Conservation (phyloP, 2,797 vertebrate species). For the Catostomus latipinnis region DNA sequence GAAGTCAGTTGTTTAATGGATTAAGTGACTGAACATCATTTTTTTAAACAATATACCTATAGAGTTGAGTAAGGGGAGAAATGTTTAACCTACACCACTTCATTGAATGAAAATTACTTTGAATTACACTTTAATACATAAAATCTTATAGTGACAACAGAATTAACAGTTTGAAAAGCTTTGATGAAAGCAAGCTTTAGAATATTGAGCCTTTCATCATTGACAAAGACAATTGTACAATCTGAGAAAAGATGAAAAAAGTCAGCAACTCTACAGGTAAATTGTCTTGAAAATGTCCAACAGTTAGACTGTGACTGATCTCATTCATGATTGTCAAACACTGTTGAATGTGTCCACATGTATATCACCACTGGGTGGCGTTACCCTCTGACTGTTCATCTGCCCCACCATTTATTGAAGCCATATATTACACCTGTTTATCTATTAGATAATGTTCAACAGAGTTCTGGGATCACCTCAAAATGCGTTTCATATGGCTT, state of each 20-base stretch:
- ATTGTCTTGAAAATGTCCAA: slow-evolving; percentile 54
- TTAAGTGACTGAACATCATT: slow-evolving; percentile 34
- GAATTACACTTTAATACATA: neutral
- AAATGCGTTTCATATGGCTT: neutral
- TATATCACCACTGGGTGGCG: slow-evolving; percentile 3
- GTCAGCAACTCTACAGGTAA: slow-evolving; percentile 70
- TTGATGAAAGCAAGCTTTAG: no score
- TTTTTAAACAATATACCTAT: slow-evolving; percentile 66
- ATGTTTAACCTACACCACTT: neutral
- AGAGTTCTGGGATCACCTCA: slow-evolving; percentile 10
- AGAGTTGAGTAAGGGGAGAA: slow-evolving; percentile 29
- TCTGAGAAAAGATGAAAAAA: slow-evolving; percentile 13
- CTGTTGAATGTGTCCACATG: slow-evolving; percentile 8
- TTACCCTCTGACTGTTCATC: slow-evolving; percentile 8
- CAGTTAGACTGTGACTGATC: slow-evolving; percentile 19
- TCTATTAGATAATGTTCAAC: slow-evolving; percentile 13
- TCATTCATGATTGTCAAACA: slow-evolving; percentile 21
- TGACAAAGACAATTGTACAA: neutral
- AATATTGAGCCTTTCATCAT: no score
- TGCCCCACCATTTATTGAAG: slow-evolving; percentile 43
- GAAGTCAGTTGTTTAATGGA: slow-evolving; percentile 76
- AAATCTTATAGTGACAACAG: neutral
- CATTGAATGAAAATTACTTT: neutral
- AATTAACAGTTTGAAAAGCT: no score
- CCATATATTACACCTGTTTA: slow-evolving; percentile 40